Evolutionary conservation across 1,140 invertebrate genomes (phyloP).

Genomic region (Saxidomus purpurata): DNA sequence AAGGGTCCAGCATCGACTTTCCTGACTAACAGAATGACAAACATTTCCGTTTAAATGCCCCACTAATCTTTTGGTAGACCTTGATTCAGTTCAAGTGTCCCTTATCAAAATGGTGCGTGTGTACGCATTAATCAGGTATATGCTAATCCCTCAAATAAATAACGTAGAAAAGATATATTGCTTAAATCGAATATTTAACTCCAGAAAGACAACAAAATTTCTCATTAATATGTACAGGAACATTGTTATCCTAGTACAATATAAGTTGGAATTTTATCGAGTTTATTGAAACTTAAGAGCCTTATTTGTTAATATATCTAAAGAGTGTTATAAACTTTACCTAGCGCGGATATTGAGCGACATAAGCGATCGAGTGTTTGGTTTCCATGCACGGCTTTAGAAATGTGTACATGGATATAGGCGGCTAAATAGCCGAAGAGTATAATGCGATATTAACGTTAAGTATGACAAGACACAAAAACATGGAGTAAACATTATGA

Average conservation of each 20-base stretch:
- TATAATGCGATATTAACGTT: conserved; percentile 24
- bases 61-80: background rate
- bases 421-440: conserved; percentile 30
- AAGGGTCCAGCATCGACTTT: too few relatives aligned
- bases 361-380: conserved; percentile 69
- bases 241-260: conserved; percentile 2
- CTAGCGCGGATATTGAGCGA: conserved; percentile 2
- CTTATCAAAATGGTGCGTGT: background rate
- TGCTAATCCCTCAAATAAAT: conserved; percentile 14
- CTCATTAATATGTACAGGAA: conserved; percentile 4
- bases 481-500: conserved; percentile 43
- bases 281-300: conserved; percentile 28
- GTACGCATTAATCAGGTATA: conserved; percentile 2
- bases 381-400: conserved; percentile 71
- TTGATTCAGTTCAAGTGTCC: background rate
- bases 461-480: conserved; percentile 22
- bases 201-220: conserved; percentile 19
- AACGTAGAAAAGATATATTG: conserved; percentile 7
- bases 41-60: background rate
- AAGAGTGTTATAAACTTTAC: conserved; percentile 48
- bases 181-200: background rate
- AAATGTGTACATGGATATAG: conserved; percentile 53
- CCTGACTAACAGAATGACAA: too few relatives aligned
- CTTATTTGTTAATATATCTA: conserved; percentile 3
- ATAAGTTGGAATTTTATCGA: background rate